Percentiles rank a stretch among this genome's conserved stretches.
These are phyloP conservation scores for Pogonomyrmex californicus DNA, from an alignment of 1,140 invertebrate genomes.

Conservation along the genomic window DNA sequence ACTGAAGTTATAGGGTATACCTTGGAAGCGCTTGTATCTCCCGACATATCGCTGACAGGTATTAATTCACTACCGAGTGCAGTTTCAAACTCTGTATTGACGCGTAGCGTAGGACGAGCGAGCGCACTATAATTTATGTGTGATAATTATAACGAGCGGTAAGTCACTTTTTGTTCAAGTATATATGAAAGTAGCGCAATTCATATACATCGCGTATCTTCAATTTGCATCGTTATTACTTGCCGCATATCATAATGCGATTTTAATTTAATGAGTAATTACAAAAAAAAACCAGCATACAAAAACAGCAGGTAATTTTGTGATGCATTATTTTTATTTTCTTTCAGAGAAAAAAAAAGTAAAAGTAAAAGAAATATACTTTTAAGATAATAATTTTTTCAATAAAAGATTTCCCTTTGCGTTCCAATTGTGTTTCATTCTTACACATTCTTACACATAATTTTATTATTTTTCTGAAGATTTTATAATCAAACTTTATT, in stretches of 20 bases:
- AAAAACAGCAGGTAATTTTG: neutral
- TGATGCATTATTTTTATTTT: neutral
- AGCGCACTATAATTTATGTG: conserved; percentile 46
- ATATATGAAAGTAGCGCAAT: neutral
- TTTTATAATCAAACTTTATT: neutral
- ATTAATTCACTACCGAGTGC: conserved; percentile 45
- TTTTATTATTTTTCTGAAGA: neutral
- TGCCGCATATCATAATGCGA: neutral
- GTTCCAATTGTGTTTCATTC: neutral
- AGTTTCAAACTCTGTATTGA: conserved; percentile 25
- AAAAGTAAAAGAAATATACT: neutral
- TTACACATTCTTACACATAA: neutral
- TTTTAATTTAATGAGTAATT: neutral
- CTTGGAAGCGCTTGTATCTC: conserved; percentile 35
- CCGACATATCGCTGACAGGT: conserved; percentile 37
- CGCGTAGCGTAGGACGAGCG: conserved; percentile 14
- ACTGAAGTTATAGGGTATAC: conserved; percentile 5
- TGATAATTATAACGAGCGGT: conserved; percentile 45
- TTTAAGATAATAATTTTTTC: neutral
- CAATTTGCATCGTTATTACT: conserved; percentile 14
- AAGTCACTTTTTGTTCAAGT: neutral
- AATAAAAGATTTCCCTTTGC: neutral
- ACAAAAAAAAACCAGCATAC: neutral
- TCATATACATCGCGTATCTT: neutral
- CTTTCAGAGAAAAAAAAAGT: neutral